These are phyloP conservation scores for Gyps fulvus DNA, from an alignment of 2,113 vertebrate species.

Conservation along the genomic window DNA sequence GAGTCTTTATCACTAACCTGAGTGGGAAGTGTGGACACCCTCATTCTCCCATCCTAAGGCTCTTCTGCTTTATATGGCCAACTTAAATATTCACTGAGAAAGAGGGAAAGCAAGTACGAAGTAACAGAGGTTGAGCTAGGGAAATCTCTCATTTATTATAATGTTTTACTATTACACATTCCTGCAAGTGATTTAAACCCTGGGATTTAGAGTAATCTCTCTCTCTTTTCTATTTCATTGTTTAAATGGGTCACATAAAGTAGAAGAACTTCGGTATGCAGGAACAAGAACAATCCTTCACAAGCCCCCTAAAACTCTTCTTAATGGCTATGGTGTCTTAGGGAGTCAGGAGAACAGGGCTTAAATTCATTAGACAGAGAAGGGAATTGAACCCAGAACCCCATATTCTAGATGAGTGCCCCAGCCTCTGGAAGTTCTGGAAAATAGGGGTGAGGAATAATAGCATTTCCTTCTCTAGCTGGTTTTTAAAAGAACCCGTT, in stretches of 20 bases:
- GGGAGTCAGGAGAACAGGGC: neutral
- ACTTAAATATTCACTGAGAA: neutral
- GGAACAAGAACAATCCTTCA: neutral
- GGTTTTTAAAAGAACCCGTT: neutral
- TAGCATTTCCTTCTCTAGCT: neutral
- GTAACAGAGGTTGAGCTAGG: neutral
- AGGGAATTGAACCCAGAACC: neutral
- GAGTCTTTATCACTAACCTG: neutral
- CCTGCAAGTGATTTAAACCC: neutral
- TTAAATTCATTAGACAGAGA: neutral
- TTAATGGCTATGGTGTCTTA: neutral
- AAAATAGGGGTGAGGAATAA: neutral
- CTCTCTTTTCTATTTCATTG: neutral
- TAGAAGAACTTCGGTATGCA: neutral
- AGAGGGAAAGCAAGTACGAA: neutral
- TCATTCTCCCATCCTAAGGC: neutral
- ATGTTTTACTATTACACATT: neutral
- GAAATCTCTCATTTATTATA: neutral
- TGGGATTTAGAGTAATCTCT: neutral
- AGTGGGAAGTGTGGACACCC: neutral
- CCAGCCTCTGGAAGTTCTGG: neutral
- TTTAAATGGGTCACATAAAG: conserved; percentile 1
- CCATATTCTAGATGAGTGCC: neutral
- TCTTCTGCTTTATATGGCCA: neutral
- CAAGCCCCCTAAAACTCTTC: neutral